Conservation (phyloP, 2,888 invertebrate genomes). For the Oxycera nigricornis region DNA sequence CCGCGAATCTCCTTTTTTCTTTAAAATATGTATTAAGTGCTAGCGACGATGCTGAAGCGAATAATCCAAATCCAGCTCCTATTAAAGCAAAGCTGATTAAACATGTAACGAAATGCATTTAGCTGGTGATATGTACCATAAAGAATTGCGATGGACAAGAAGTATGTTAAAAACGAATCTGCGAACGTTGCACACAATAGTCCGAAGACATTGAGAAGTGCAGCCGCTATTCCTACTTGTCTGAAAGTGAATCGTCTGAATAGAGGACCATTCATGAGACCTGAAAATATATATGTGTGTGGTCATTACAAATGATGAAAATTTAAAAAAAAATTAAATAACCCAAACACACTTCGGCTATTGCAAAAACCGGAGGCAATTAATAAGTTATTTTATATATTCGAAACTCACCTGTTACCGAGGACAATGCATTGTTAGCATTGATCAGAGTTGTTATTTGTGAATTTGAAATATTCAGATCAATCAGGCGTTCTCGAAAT, state of each 20-base stretch:
- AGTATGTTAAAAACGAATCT: constrained; percentile 68
- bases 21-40: constrained; percentile 75
- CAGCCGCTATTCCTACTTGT: constrained; percentile 69
- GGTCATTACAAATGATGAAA: neutral
- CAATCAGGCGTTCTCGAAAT: constrained; percentile 67
- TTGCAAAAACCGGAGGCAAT: neutral
- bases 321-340: neutral
- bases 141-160: constrained; percentile 71
- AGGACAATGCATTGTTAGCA: constrained; percentile 69
- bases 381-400: constrained; percentile 1
- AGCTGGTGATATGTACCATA: constrained; percentile 67
- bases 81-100: constrained; percentile 51
- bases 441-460: constrained; percentile 72
- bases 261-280: constrained; percentile 74
- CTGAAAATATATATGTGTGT: neutral
- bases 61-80: constrained; percentile 72
- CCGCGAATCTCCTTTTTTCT: constrained; percentile 69
- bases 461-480: constrained; percentile 67
- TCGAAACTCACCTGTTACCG: constrained; percentile 68
- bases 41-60: constrained; percentile 69
- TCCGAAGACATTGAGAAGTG: constrained; percentile 65
- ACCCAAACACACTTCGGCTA: neutral
- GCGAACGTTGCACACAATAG: constrained; percentile 65
- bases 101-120: neutral
- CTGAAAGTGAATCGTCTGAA: constrained; percentile 73